These are phyloP conservation scores for Scolopax rusticola DNA, from an alignment of 2,797 vertebrate species.

Conservation along the genomic window DNA sequence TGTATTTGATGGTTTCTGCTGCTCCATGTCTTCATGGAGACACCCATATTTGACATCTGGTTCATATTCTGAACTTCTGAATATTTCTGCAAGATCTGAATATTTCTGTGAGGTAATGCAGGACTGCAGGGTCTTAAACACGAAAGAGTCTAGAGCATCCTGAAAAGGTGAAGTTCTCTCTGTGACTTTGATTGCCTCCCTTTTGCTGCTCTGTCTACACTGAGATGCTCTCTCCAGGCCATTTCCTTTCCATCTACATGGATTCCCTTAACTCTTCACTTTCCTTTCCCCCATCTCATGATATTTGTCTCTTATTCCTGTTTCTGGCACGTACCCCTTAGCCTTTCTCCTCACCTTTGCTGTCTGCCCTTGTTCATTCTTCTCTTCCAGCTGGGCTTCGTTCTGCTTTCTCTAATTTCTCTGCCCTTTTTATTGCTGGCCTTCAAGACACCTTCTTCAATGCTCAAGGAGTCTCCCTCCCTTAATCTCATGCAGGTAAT, in stretches of 20 bases:
- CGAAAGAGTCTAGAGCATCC: not conserved
- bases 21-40: not conserved
- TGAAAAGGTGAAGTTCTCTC: not conserved
- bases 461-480: not conserved
- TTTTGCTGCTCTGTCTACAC: not conserved
- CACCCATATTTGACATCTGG: not conserved
- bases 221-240: not conserved
- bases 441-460: not conserved
- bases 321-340: not conserved
- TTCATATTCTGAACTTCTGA: not conserved
- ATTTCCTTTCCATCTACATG: not conserved
- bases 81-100: not conserved
- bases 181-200: not conserved
- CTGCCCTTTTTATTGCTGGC: not conserved
- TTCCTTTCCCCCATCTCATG: not conserved
- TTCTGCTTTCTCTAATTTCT: not conserved
- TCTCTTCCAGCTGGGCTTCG: not conserved
- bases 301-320: not conserved
- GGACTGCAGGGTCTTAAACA: not conserved
- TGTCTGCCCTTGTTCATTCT: not conserved
- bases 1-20: not conserved
- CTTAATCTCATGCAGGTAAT: not conserved
- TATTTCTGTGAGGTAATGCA: not conserved
- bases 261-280: not conserved
- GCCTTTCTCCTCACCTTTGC: not conserved